Base-by-base conservation (phyloP, 2,113 vertebrate species). In the Menura novaehollandiae region DNA sequence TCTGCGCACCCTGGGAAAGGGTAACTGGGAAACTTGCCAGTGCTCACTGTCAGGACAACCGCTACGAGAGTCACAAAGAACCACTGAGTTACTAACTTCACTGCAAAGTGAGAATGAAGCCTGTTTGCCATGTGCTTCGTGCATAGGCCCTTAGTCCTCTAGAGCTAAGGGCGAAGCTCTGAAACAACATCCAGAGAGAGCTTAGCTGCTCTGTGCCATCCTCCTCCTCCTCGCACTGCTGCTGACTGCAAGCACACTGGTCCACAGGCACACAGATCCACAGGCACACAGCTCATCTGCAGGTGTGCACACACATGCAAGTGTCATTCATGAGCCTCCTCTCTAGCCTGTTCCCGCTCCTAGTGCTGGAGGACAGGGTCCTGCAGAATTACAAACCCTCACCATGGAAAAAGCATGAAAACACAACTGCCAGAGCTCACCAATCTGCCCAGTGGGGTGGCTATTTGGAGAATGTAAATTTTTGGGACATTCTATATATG, bases 51-150 rank as follows among this genome's bases (percentile, higher is more conserved):
- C 39, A 71, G 63, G 14, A 69, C 28, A 24, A 44, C 24, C 17
- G 44, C 80, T 49, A 26, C 43, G 33, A 26, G 20, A 68, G 20
- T 44, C 49, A 39, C 18, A 52, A 47, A 75, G 43, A 26, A 69
- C 60, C 13, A 46, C 2, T 2, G 2, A 4, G 0, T 69, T 47
- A 56, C 14, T 71, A 76, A 58, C n/a, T 58, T 47, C n/a, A 33
- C 22, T 16, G 28, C 39, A 47, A 47, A 77, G 21, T 4, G 0
- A 82, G 44, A 56, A 52, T 24, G 22, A 58, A 63, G 58, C 30
- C 51, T 46, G 49, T 58, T 51, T 63, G 55, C 21, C 27, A 19
- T 0, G 2, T 28, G 17, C 24, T 51, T 76, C 13, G 14, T 22
- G 28, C 14, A 30, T 49, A 37, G 35, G 7, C n/a, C 52, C 24